Evolutionary conservation across 1,140 invertebrate genomes (phyloP).

Genomic region (Drosophila tsacasi): DNA sequence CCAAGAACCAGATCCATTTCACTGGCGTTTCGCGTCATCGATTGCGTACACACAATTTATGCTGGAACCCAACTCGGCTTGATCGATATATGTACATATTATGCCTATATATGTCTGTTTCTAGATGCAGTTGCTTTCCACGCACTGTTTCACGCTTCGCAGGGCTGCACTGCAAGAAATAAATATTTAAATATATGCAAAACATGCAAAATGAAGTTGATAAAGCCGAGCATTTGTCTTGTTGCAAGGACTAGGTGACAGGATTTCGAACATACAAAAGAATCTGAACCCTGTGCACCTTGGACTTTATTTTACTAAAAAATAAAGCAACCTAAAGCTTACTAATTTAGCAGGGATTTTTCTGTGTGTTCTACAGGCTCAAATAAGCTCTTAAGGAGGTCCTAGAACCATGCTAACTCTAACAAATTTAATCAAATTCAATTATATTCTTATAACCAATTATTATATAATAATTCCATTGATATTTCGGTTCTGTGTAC

Average conservation of each 20-base stretch:
- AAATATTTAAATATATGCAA: too few species aligned
- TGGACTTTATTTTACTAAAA: not conserved
- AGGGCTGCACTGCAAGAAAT: conserved; percentile 21
- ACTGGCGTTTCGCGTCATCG: conserved; percentile 51
- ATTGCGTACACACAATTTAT: conserved; percentile 37
- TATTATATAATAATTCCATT: not conserved
- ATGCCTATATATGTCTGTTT: not conserved
- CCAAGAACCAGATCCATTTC: conserved; percentile 39
- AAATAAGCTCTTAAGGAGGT: not conserved
- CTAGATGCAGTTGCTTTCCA: conserved; percentile 18
- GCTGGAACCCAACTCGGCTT: conserved; percentile 8
- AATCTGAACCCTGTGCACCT: too few species aligned
- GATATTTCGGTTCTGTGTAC: conserved; percentile 4
- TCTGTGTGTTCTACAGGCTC: not conserved
- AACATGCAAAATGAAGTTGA: not conserved
- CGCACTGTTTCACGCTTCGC: conserved; percentile 52
- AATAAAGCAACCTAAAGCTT: not conserved
- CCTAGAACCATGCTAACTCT: not conserved
- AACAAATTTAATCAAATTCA: not conserved
- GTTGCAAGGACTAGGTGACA: too few species aligned
- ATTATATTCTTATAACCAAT: not conserved
- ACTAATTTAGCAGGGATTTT: not conserved
- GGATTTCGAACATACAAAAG: too few species aligned
- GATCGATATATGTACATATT: conserved; percentile 5
- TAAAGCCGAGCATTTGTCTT: too few species aligned